Base-by-base conservation (phyloP, 2,888 invertebrate genomes). In the Caenorhabditis wallacei region DNA sequence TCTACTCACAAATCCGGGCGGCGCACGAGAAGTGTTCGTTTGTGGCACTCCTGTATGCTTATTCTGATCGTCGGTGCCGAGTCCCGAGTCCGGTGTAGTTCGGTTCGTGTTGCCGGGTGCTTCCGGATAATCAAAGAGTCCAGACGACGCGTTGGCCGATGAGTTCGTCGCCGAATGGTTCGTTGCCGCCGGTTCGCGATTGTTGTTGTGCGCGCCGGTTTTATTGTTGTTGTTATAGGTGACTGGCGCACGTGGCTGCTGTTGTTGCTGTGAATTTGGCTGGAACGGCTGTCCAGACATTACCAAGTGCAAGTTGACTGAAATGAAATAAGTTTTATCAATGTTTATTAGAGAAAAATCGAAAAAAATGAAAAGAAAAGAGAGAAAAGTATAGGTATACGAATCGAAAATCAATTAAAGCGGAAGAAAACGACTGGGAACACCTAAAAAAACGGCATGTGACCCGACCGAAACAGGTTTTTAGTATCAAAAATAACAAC, bases 1-100 rank as follows among this genome's bases (percentile, higher is more conserved):
- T 24, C 24, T 48, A 75, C 82, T 75, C 24, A 80, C 78, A 82
- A 82, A 85, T 5, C 82, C 82, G 0, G 80, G 80, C 43, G 85
- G 82, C 18, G 48, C 18, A 64, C 61, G 61, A 5, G 61, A 2
- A 7, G 43, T 22, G 26, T 61, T 61, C 26, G 61, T 22, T 10
- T 59, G 53, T 13, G 59, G 46, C 18, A 20, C 2, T 24, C 22
- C 11, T 24, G 43, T 8, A 20, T 59, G 46, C 18, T 57, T 48
- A 8, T 48, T 61, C 37, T 79, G 69, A 51, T 84, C 84, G 81
- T 86, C 86, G 18, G 64, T 74, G 8, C 86, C 86, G 1, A 86
- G 68, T 0, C 86, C 86, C 10, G 86, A 86, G 66, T 86, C 86
- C 4, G 86, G 86, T 3, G 86, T 86, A 7, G 86, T 86, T 53